phyloP scores from a whole-genome alignment of 92 coral and sea anemone genomes.

The Porites cylindrica region DNA sequence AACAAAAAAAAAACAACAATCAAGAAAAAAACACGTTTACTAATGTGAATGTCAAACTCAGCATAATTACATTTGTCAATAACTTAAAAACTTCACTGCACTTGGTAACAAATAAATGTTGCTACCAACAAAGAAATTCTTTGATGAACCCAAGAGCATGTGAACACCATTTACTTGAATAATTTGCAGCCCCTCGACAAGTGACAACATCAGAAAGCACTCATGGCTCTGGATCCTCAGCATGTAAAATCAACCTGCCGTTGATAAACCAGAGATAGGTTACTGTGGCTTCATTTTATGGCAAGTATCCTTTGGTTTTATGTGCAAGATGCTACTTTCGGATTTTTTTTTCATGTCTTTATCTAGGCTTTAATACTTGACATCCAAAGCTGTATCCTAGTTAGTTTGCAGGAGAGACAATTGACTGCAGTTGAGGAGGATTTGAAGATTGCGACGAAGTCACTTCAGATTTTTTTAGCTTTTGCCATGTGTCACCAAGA shows the following conservation, averaged over 20 bases:
- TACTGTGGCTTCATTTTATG: not conserved
- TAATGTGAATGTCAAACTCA: not conserved
- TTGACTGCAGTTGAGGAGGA: constrained; percentile 76
- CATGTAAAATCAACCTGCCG: too few relatives aligned
- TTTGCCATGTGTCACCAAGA: constrained; percentile 91
- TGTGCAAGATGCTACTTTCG: not conserved
- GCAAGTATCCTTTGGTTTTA: not conserved
- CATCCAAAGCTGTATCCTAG: not conserved
- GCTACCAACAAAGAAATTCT: not conserved
- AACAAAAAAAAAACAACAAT: not conserved
- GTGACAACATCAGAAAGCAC: not conserved
- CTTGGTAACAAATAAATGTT: not conserved
- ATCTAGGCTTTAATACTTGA: not conserved
- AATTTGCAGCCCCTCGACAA: not conserved
- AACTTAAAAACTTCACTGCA: not conserved
- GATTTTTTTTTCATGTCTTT: not conserved
- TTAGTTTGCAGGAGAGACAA: constrained; percentile 83
- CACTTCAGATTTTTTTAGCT: constrained; percentile 65
- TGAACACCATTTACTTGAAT: not conserved
- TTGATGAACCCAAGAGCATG: not conserved
- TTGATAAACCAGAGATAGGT: not conserved
- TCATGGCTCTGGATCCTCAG: not conserved
- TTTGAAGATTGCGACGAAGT: constrained; percentile 47
- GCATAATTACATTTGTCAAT: not conserved
- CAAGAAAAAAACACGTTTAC: not conserved